Conservation (phyloP, 2,113 vertebrate species). For the Beaufortia kweichowensis region DNA sequence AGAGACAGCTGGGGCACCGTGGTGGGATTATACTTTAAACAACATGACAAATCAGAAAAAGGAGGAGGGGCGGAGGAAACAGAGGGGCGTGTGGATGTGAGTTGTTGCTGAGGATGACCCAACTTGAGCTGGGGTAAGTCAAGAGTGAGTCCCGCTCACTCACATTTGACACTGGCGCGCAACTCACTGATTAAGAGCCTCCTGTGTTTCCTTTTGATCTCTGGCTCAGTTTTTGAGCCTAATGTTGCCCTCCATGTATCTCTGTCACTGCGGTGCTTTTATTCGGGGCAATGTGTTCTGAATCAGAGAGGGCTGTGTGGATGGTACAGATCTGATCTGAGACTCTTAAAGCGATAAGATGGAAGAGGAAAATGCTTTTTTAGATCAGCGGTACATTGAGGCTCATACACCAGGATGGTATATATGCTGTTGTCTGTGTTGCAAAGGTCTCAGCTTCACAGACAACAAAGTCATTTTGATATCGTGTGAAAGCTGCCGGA, state of each 20-base stretch:
- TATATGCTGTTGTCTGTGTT: slow-evolving; percentile 10
- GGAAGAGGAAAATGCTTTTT: background rate
- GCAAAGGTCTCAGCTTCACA: slow-evolving; percentile 6
- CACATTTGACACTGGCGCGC: slow-evolving; percentile 50
- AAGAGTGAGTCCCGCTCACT: slow-evolving; percentile 56
- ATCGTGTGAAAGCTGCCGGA: slow-evolving; percentile 38
- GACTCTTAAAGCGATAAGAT: slow-evolving; percentile 21
- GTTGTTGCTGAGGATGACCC: slow-evolving; percentile 65
- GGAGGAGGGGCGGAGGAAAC: slow-evolving; percentile 52
- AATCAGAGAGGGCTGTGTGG: slow-evolving; percentile 44
- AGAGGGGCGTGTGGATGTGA: slow-evolving; percentile 64
- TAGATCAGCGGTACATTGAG: background rate
- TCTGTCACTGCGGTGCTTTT: slow-evolving; percentile 58
- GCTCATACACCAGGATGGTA: slow-evolving; percentile 1
- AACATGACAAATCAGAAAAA: slow-evolving; percentile 67
- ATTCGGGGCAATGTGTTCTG: slow-evolving; percentile 58
- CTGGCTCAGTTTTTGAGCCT: slow-evolving; percentile 56
- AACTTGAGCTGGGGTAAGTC: slow-evolving; percentile 57
- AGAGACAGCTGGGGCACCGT: slow-evolving; percentile 73
- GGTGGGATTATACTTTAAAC: slow-evolving; percentile 68
- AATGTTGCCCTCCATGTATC: slow-evolving; percentile 57
- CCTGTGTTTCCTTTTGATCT: slow-evolving; percentile 62
- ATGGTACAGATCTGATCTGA: slow-evolving; percentile 37
- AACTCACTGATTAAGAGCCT: slow-evolving; percentile 56
- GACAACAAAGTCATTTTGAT: slow-evolving; percentile 41